Percentiles rank a stretch among this genome's conserved stretches.
Evolutionary conservation across 2,888 invertebrate species (phyloP).

Genomic region (Macrophya annulata): DNA sequence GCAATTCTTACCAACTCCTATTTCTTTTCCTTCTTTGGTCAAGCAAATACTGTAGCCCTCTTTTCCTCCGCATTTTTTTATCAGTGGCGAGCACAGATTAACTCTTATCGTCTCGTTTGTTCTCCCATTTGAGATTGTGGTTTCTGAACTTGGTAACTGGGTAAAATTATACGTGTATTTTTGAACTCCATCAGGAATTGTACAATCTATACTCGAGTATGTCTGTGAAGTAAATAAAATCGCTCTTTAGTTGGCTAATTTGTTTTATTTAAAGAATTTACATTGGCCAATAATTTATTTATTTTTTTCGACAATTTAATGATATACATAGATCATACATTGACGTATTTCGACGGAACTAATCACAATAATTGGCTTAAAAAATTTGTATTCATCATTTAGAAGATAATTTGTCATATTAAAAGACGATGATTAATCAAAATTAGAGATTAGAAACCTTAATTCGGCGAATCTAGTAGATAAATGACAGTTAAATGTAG

Average conservation of each 20-base stretch:
- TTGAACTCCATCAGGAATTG: background rate
- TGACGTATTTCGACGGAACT: no score
- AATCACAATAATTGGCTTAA: no score
- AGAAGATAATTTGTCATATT: background rate
- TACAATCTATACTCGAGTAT: background rate
- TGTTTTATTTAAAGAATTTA: background rate
- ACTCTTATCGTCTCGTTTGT: constrained; percentile 12
- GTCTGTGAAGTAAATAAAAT: background rate
- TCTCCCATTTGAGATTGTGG: background rate
- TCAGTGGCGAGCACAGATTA: constrained; percentile 66
- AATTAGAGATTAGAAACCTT: no score
- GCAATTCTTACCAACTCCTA: constrained; percentile 69
- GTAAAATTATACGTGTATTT: constrained; percentile 17
- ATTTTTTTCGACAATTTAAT: background rate
- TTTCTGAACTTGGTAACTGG: constrained; percentile 14
- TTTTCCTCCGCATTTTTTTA: constrained; percentile 66
- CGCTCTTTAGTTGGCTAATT: background rate
- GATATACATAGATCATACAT: background rate
- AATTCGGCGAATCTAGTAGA: background rate
- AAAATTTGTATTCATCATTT: no score
- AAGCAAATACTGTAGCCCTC: constrained; percentile 70
- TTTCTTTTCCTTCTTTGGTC: constrained; percentile 64
- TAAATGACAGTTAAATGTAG: background rate
- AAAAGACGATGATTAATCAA: no score
- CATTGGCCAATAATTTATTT: background rate